These are phyloP conservation scores for Eumaeus atala DNA, from an alignment of 1,140 invertebrate species.

Conservation along the genomic window DNA sequence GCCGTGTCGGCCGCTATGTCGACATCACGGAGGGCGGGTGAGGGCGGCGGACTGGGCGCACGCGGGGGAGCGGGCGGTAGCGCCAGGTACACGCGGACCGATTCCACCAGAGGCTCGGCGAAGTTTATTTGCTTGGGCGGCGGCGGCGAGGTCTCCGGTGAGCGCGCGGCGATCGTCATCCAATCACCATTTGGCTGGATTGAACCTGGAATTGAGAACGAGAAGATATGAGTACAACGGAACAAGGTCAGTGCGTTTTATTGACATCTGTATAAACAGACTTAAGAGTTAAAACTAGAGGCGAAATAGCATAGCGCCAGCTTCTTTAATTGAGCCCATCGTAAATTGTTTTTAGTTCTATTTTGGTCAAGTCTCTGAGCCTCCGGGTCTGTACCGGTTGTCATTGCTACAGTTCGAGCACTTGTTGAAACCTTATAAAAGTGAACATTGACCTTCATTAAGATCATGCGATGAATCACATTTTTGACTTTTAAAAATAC, in stretches of 20 bases:
- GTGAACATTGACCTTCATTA: no score
- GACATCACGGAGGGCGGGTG: conserved; percentile 48
- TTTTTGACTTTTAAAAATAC: no score
- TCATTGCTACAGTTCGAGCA: no score
- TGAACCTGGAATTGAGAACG: conserved; percentile 59
- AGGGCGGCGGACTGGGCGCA: conserved; percentile 34
- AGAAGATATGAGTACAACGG: neutral
- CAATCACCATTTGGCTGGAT: conserved; percentile 67
- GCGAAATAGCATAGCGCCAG: neutral
- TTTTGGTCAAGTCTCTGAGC: no score
- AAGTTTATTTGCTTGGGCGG: conserved; percentile 56
- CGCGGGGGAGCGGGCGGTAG: conserved; percentile 35
- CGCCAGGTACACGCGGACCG: conserved; percentile 67
- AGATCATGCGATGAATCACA: no score
- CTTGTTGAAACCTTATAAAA: no score
- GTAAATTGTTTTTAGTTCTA: no score
- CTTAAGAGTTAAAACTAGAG: conserved; percentile 28
- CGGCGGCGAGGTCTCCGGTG: conserved; percentile 57
- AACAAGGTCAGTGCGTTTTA: neutral
- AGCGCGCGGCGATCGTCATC: conserved; percentile 70
- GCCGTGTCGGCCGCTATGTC: conserved; percentile 55
- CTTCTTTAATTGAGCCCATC: no score
- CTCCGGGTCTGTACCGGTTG: no score
- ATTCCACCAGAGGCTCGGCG: conserved; percentile 67
- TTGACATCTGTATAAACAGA: neutral